Evolutionary conservation across 1,140 invertebrate genomes (phyloP).

Genomic region (Periplaneta americana): DNA sequence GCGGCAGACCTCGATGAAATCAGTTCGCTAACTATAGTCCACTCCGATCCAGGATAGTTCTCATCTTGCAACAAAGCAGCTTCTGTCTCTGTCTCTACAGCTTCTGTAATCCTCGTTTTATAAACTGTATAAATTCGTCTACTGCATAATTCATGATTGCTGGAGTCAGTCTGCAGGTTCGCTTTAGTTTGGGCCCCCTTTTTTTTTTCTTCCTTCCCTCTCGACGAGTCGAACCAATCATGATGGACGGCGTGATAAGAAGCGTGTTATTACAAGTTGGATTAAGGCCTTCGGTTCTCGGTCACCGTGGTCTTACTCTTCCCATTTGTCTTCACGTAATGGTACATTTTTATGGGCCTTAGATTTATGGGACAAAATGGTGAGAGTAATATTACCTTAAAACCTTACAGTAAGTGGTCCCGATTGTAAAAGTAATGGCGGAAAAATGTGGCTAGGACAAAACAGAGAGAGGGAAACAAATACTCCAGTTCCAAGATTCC

Average conservation of each 20-base stretch:
- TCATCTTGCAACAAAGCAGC: neutral
- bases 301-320: neutral
- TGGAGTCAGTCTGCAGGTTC: neutral
- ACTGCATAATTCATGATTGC: constrained; percentile 15
- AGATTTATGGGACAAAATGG: constrained; percentile 17
- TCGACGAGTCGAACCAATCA: neutral
- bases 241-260: constrained; percentile 12
- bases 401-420: constrained; percentile 17
- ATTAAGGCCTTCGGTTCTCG: constrained; percentile 9
- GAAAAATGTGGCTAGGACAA: constrained; percentile 5
- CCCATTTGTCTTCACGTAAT: constrained; percentile 13
- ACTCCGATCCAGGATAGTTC: neutral
- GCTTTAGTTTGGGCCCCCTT: neutral
- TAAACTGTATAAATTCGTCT: constrained; percentile 14
- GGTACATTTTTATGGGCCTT: constrained; percentile 16
- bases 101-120: constrained; percentile 15
- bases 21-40: neutral
- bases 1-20: neutral
- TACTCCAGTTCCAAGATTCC: neutral
- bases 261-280: constrained; percentile 11
- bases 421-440: constrained; percentile 17
- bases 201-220: neutral
- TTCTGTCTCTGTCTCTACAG: neutral
- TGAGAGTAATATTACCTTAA: constrained; percentile 18
- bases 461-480: neutral